Conservation (phyloP, 2,888 invertebrate species). For the Acholoe squamosa region DNA sequence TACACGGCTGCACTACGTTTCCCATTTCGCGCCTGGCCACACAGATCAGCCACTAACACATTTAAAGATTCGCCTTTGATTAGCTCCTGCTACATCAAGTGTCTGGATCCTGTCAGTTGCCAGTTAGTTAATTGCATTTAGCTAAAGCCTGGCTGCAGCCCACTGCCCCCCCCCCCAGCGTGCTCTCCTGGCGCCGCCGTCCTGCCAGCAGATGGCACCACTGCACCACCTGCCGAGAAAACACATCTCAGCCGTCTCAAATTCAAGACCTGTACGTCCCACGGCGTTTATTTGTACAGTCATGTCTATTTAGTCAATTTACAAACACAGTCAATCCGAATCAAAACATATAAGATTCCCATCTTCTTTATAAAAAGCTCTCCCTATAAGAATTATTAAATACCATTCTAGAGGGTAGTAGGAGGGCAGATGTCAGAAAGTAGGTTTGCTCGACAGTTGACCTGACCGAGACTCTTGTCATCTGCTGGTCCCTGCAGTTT, state of each 20-base stretch:
- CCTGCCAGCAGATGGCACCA: background rate
- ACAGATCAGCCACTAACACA: constrained; percentile 13
- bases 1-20: background rate
- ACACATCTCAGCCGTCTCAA: background rate
- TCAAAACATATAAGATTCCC: background rate
- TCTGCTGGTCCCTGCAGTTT: background rate
- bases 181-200: background rate
- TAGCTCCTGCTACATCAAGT: background rate
- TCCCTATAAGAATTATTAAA: background rate
- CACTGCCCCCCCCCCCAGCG: constrained; percentile 1
- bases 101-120: constrained; percentile 1
- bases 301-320: constrained; percentile 7
- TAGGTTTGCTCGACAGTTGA: background rate
- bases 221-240: background rate
- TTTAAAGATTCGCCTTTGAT: constrained; percentile 12
- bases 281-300: background rate
- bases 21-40: background rate
- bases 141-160: background rate
- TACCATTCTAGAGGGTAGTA: background rate
- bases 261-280: background rate
- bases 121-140: background rate
- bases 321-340: background rate
- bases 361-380: background rate
- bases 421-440: constrained; percentile 25
- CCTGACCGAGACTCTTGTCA: background rate